These are phyloP conservation scores for Mus caroli DNA, from an alignment of 2,797 vertebrate species.

Conservation along the genomic window DNA sequence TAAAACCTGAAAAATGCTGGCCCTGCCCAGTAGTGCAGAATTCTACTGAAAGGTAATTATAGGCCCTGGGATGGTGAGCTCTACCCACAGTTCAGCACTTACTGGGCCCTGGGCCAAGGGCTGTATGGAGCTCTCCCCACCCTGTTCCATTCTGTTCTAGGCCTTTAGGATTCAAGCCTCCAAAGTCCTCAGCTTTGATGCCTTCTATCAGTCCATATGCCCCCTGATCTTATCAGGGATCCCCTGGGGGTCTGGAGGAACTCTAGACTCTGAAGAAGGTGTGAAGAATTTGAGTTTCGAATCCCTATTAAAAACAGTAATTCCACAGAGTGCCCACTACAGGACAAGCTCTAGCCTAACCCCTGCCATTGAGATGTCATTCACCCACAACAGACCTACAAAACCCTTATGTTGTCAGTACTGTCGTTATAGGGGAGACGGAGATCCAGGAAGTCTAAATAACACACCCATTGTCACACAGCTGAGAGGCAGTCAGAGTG, in stretches of 20 bases:
- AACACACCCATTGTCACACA: fast-evolving
- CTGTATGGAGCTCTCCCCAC: neutral
- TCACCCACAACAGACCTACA: neutral
- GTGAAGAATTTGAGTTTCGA: neutral
- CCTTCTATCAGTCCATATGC: neutral
- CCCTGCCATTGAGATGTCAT: neutral
- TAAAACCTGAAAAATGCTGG: slow-evolving; percentile 78
- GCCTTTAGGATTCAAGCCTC: neutral
- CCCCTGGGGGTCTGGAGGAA: neutral
- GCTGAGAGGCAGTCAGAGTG: neutral
- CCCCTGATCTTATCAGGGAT: neutral
- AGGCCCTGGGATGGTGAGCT: slow-evolving; percentile 38
- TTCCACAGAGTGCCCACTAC: neutral
- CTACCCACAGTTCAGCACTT: slow-evolving; percentile 11
- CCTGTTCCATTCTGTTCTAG: neutral
- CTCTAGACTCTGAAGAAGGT: neutral
- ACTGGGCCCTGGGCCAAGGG: neutral
- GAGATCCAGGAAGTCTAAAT: neutral
- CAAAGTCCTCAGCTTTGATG: neutral
- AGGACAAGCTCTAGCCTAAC: neutral
- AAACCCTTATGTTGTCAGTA: neutral
- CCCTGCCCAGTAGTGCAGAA: slow-evolving; percentile 20
- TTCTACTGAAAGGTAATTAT: slow-evolving; percentile 71
- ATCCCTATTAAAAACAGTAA: slow-evolving; percentile 8
- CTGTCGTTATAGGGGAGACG: neutral